Evolutionary conservation across 2,113 vertebrate species (phyloP).

Genomic region (Trematocara stigmaticum): DNA sequence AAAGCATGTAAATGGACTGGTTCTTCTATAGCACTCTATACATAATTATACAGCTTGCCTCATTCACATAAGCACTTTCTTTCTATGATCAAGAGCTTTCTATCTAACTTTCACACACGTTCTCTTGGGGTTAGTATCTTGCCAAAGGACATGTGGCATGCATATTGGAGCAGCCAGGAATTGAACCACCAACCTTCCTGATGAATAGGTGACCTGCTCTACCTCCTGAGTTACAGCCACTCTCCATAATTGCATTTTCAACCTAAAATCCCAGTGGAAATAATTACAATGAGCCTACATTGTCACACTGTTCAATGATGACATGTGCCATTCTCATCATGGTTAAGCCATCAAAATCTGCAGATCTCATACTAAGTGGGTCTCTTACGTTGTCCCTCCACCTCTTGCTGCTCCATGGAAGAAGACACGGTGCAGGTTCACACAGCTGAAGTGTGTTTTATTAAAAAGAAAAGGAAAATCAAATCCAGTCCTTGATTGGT

Average conservation of each 20-base stretch:
- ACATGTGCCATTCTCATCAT: background rate
- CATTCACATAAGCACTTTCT: fast-evolving
- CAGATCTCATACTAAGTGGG: background rate
- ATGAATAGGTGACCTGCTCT: background rate
- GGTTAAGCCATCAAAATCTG: background rate
- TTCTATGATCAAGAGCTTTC: background rate
- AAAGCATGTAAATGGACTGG: fast-evolving
- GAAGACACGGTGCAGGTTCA: background rate
- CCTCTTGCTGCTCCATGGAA: background rate
- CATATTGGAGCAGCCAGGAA: background rate
- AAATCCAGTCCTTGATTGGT: background rate
- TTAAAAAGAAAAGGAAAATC: background rate
- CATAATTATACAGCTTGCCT: fast-evolving
- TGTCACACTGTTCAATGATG: background rate
- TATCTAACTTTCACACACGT: background rate
- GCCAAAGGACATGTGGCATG: background rate
- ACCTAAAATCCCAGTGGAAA: background rate
- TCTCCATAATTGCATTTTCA: background rate
- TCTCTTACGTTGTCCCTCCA: background rate
- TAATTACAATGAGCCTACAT: background rate
- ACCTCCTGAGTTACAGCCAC: background rate
- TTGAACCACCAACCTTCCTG: background rate
- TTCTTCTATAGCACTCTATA: background rate
- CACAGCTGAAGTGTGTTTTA: background rate
- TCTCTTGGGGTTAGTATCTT: background rate